Base-by-base conservation (phyloP, 2,888 invertebrate species). In the Resseliella maxima region DNA sequence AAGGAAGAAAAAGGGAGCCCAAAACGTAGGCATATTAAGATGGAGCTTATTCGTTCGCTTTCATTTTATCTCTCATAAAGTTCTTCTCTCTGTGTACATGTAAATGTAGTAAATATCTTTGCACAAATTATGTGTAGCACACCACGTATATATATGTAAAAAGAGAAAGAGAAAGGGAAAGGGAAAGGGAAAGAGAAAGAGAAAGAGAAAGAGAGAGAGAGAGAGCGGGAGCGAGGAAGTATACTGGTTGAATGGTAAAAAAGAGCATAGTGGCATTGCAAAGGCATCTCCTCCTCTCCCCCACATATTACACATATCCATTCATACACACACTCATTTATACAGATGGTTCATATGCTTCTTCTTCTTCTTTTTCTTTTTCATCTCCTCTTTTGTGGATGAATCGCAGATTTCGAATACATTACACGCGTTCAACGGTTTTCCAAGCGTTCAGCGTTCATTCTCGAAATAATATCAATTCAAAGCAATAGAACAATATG, bases 381-480 rank as follows among this genome's bases (percentile, higher is more conserved):
- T 41, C 12, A 8, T 5, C 12, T 41, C 41, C 12, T 41, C 41
- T 41, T 41, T 12, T 59, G 12, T 59, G 59, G 24, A 59, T 59
- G 24, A 59, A 59, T 59, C 59, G 59, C 59, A 59, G 59, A 59
- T 59, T 59, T 59, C 59, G 59, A n/a, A 59, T 59, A 59, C 59
- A 59, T 59, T 59, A 24, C 59, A 59, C 59, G 59, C 59, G 59
- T 59, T 59, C 24, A 59, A 59, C 24, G 59, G n/a, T 50, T 50
- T 59, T 59, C 59, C 59, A 59, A 59, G 24, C 59, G 59, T 24
- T 50, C 50, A 18, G n/a, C 59, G n/a, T n/a, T 59, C 59, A 59
- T 59, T 24, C 59, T 59, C 59, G 15, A n/a, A 59, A 59, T 59
- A 59, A 24, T 59, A 59, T 59, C 59, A 59, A 59, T 59, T 59